These are phyloP conservation scores for Tor tambroides DNA, from an alignment of 2,113 vertebrate species.

Conservation along the genomic window DNA sequence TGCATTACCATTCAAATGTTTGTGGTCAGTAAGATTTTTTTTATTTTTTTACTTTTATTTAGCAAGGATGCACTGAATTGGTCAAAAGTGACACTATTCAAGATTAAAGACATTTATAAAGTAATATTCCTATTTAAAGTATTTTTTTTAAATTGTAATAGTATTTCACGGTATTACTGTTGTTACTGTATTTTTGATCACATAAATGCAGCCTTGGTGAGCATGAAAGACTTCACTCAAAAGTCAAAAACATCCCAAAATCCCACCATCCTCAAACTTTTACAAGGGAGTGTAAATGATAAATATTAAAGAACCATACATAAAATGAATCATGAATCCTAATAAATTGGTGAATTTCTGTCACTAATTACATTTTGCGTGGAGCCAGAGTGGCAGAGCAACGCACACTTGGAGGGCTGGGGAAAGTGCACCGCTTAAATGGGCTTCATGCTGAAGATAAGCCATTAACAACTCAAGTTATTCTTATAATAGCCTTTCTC, in stretches of 20 bases:
- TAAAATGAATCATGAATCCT: neutral
- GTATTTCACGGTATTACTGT: neutral
- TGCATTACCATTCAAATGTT: neutral
- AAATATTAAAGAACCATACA: neutral
- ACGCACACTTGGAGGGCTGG: slow-evolving; percentile 19
- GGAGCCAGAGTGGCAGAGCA: neutral
- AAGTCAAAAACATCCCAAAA: neutral
- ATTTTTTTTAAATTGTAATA: neutral
- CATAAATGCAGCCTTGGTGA: neutral
- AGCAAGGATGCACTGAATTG: neutral
- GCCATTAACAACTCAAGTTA: slow-evolving; percentile 33
- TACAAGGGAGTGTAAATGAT: neutral
- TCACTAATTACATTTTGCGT: neutral
- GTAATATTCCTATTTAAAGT: neutral
- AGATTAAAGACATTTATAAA: neutral
- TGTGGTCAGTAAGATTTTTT: neutral
- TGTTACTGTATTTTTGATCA: neutral
- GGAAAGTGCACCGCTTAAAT: slow-evolving; percentile 23
- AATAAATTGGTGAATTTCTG: slow-evolving; percentile 12
- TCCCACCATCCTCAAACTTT: neutral
- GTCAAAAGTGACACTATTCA: neutral
- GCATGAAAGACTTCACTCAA: neutral
- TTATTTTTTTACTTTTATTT: neutral
- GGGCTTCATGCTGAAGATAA: slow-evolving; percentile 29
- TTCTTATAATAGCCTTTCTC: slow-evolving; percentile 24